Conservation (phyloP, 2,113 vertebrate genomes). For the Gila orcuttii region DNA sequence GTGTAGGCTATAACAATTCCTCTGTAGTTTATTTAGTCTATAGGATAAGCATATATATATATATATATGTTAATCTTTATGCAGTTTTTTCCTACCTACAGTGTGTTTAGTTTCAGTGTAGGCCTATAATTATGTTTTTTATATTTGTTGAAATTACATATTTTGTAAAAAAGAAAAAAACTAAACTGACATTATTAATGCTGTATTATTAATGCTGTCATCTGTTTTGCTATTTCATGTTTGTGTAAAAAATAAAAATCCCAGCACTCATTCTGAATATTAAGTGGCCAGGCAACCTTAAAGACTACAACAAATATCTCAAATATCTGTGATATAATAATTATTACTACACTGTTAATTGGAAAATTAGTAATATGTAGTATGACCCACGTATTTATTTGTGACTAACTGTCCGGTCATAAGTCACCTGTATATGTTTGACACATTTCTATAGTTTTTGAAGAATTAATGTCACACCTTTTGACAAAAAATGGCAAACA, state of each 20-base stretch:
- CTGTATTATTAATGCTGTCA: no score
- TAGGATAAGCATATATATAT: no score
- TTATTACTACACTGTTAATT: not conserved
- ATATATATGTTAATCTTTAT: not conserved
- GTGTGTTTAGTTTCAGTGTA: not conserved
- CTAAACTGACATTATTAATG: no score
- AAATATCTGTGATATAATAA: not conserved
- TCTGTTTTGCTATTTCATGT: no score
- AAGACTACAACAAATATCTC: not conserved
- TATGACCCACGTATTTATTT: not conserved
- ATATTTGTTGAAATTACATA: not conserved
- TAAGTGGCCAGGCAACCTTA: not conserved
- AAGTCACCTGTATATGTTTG: not conserved
- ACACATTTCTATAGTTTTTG: not conserved
- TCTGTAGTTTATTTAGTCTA: no score
- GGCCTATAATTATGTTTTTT: not conserved
- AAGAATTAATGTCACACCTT: not conserved
- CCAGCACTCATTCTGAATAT: not conserved
- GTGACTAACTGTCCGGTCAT: not conserved
- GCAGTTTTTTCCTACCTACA: not conserved
- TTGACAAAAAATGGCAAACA: not conserved
- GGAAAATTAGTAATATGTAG: not conserved
- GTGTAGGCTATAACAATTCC: not conserved
- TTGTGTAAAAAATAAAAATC: no score
- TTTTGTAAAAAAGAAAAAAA: not conserved